Evolutionary conservation across 2,113 vertebrate species (phyloP), one percentile per base, ranked within the genome.

Genomic region (Callocephalon fimbriatum): DNA sequence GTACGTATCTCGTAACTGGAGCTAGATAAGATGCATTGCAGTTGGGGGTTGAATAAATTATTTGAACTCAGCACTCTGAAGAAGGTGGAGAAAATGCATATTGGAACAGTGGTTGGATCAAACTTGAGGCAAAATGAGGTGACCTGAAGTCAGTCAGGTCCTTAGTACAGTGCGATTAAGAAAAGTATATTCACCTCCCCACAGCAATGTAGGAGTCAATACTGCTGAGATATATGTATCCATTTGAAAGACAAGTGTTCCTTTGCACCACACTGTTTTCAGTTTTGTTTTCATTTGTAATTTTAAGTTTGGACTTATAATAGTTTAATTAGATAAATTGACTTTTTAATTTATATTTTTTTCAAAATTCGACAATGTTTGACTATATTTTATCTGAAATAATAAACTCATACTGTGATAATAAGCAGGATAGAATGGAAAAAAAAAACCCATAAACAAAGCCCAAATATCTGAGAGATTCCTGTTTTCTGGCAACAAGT

Each of bases 401-500:
- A 94, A 97, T 96, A 66, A 92, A 53, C 75, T 92, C 97, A 95
- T 61, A 90, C 87, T 96, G 88, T 96, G 96, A 96, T 93, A 96
- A 93, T 94, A 96, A 96, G 97, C 79, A 90, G 78, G 86, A 97
- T 22, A 93, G 62, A 93, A 97, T 86, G 27, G 54, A 89, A 97
- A 95, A 59, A 59, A 88, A 68, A 91, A 75, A 22, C 35, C 14
- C 3, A n/a, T n/a, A 58, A 22, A 29, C 44, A 25, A 23, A 37
- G 19, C 1, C 3, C 27, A 20, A 67, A 58, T 37, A n/a, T 87
- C 82, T 96, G 80, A 97, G 95, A 82, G 15, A 92, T 94, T 95
- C 61, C 29, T 97, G 68, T 98, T 98, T 96, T 97, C 94, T 98
- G 86, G 80, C 68, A 98, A 88, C 51, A 96, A 94, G 76, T 95